Conservation (phyloP, 2,113 vertebrate genomes). For the Mystacornis crossleyi region DNA sequence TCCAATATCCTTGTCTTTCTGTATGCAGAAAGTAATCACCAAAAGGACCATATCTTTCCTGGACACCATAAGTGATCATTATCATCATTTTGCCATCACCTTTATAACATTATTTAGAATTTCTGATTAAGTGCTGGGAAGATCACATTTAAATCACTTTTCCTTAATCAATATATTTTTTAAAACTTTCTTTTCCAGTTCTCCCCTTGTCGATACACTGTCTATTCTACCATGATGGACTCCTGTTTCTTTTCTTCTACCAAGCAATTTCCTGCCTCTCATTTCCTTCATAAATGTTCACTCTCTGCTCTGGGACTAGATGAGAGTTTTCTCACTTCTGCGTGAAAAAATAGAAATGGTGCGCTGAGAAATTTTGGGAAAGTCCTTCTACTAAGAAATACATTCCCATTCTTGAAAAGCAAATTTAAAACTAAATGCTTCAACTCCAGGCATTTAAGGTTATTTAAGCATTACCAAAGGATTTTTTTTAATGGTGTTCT, state of each 20-base stretch:
- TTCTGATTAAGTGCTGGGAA: neutral
- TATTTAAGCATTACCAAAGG: neutral
- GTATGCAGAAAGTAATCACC: neutral
- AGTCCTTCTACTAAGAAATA: neutral
- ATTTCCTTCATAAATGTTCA: neutral
- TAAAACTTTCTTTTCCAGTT: neutral
- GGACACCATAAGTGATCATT: neutral
- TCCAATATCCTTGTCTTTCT: neutral
- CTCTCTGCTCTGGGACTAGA: neutral
- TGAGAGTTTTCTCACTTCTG: constrained; percentile 10
- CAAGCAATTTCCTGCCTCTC: neutral
- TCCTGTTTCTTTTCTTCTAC: neutral
- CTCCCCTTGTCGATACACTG: neutral
- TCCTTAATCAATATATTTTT: neutral
- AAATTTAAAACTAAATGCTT: neutral
- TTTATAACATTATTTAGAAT: neutral
- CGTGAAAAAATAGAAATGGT: neutral
- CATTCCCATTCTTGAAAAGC: neutral
- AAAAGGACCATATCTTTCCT: neutral
- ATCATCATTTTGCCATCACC: neutral
- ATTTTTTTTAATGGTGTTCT: neutral
- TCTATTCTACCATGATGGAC: neutral
- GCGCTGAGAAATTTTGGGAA: neutral
- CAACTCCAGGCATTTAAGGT: neutral
- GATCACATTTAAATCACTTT: neutral